Conservation (phyloP, 2,888 invertebrate genomes). For the Synergus umbraculus region DNA sequence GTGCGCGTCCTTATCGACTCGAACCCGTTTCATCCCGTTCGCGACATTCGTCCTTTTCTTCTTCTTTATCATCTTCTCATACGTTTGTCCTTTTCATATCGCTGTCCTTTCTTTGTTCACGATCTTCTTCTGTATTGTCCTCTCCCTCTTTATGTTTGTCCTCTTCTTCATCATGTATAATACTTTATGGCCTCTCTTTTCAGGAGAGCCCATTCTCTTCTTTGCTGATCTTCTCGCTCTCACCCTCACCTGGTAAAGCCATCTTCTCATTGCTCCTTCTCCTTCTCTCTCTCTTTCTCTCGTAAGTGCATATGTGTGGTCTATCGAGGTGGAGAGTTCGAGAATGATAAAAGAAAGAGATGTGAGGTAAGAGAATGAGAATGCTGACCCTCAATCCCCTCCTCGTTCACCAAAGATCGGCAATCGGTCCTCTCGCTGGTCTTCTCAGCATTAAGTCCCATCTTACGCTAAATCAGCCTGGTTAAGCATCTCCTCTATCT, state of each 20-base stretch:
- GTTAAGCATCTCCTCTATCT: slow-evolving; percentile 32
- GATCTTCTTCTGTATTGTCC: not conserved
- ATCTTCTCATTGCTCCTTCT: too few relatives aligned
- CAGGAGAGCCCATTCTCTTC: slow-evolving; percentile 39
- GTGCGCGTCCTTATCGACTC: slow-evolving; percentile 50
- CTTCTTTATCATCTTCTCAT: slow-evolving; percentile 22
- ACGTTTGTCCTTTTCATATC: not conserved
- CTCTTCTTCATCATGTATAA: not conserved
- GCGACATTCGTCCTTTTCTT: slow-evolving; percentile 36
- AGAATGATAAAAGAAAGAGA: not conserved
- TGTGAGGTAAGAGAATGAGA: slow-evolving; percentile 46
- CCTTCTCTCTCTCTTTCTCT: too few relatives aligned
- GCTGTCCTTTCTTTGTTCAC: not conserved
- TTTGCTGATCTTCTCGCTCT: too few relatives aligned
- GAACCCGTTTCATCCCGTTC: slow-evolving; percentile 28
- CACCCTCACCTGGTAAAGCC: too few relatives aligned
- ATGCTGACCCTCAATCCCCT: slow-evolving; percentile 33
- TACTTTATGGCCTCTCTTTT: slow-evolving; percentile 42
- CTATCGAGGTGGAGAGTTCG: slow-evolving; percentile 21
- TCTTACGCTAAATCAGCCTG: slow-evolving; percentile 36
- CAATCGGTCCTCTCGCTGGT: slow-evolving; percentile 31
- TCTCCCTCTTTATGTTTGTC: not conserved
- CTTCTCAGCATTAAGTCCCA: slow-evolving; percentile 9
- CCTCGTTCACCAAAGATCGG: slow-evolving; percentile 43
- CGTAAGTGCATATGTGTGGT: slow-evolving; percentile 23